Base-by-base conservation (phyloP, 30 jellyfish, hydroid and myxozoan genomes). In the Aurelia aurita region DNA sequence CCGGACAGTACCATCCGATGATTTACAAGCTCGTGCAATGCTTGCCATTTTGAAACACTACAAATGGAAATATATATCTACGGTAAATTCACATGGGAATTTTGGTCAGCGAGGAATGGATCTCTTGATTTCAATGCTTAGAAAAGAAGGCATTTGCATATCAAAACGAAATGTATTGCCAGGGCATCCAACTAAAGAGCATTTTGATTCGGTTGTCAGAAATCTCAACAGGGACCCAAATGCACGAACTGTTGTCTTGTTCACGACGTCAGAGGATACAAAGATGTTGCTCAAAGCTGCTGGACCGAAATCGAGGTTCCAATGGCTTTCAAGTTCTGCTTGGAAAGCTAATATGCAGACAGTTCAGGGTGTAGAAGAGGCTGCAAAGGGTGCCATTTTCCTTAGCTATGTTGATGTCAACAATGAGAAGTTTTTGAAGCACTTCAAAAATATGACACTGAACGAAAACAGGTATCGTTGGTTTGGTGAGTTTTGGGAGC, bases 21-120 rank as follows among this genome's bases (percentile, higher is more conserved):
- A 61, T 14, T n/a, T 31, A 22, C 86, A 81, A 49, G 74, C 66
- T 11, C 21, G 19, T 26, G 91, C 91, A 1, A 21, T 81, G 45
- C 26, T 81, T 4, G 91, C 66, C 26, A 46, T 65, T 26, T 23
- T 81, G 44, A 46, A 44, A 34, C 55, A 31, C 20, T 66, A 65
- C 86, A 81, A 81, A 57, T 81, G 91, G 91, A 81, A 69, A 5
- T 81, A 81, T 61, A 55, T 81, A 15, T 58, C 80, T 19, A 49
- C 87, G 22, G 69, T 81, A 3, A 64, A 65, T 67, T 81, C 91
- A 26, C 60, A 64, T 53, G 91, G 79, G 13, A 27, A 44, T 31
- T 81, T 21, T 32, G 91, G 91, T 10, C 87, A 81, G 63, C 87
- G 91, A 0, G 91, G 85, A 12, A 81, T 69, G 26, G 75, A 81